These are phyloP conservation scores for Xenopus petersii DNA, from an alignment of 2,797 vertebrate species.

Conservation along the genomic window DNA sequence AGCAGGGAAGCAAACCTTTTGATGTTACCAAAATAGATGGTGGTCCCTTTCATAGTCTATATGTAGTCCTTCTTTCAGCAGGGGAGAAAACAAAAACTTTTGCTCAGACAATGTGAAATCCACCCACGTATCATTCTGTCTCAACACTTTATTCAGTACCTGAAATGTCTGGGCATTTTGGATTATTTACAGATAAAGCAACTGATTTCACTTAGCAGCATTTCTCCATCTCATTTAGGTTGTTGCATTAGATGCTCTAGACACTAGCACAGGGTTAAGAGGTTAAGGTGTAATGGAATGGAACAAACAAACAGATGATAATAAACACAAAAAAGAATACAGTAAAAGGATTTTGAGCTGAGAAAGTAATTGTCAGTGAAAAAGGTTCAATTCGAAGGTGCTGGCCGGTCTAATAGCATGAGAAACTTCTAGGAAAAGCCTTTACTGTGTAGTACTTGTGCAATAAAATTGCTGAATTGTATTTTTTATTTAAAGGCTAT, in stretches of 20 bases:
- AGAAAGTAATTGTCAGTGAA: conserved; percentile 1
- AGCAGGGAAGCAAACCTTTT: background rate
- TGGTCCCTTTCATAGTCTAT: too few species aligned
- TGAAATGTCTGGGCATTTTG: conserved; percentile 44
- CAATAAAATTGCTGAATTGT: too few species aligned
- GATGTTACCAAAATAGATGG: background rate
- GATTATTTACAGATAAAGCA: conserved; percentile 52
- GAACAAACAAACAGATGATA: conserved; percentile 25
- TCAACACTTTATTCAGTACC: conserved; percentile 51
- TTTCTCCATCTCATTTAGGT: conserved; percentile 21
- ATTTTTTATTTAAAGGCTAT: too few species aligned
- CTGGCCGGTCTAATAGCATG: background rate
- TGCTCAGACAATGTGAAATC: conserved; percentile 15
- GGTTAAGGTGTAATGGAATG: background rate
- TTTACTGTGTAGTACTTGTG: too few species aligned
- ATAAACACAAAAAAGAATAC: background rate
- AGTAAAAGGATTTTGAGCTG: background rate
- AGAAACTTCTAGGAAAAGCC: too few species aligned
- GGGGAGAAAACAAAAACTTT: background rate
- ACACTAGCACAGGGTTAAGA: background rate
- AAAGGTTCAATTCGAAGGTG: conserved; percentile 26
- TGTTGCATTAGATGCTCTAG: background rate
- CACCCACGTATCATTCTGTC: conserved; percentile 38
- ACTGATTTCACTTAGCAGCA: conserved; percentile 49
- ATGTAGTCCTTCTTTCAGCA: background rate